phyloP scores from a whole-genome alignment of 2,888 invertebrate species.

The Acanthosepion pharaonis region DNA sequence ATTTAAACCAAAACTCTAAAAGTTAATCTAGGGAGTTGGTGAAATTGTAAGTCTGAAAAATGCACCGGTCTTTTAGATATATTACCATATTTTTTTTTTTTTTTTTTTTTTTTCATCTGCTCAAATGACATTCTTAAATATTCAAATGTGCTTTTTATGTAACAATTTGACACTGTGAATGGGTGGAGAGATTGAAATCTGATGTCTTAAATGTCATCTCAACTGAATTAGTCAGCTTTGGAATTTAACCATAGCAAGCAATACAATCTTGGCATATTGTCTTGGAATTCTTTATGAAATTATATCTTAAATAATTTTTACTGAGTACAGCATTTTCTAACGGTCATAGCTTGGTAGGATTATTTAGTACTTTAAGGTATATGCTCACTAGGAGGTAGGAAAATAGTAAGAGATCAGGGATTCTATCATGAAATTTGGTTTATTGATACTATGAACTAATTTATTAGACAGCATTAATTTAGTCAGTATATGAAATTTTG shows the following conservation, averaged over 20 bases:
- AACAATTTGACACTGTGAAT: not conserved
- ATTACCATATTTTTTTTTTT: no score
- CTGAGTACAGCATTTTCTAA: no score
- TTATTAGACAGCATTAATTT: not conserved
- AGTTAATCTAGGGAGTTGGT: no score
- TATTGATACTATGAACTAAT: not conserved
- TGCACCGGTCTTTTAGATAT: not conserved
- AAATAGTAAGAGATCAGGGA: not conserved
- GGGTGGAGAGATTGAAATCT: slow-evolving; percentile 33
- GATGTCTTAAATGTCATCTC: not conserved
- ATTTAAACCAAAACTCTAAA: no score
- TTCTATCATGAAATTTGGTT: not conserved
- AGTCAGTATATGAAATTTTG: no score
- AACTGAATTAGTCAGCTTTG: not conserved
- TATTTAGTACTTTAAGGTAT: not conserved
- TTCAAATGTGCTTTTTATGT: not conserved
- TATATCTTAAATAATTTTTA: not conserved
- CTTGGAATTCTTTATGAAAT: not conserved
- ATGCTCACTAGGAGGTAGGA: no score
- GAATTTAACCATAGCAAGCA: not conserved
- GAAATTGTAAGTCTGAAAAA: not conserved
- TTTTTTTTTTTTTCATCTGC: not conserved
- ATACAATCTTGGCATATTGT: not conserved
- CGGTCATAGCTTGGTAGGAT: not conserved
- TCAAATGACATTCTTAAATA: not conserved